These are phyloP conservation scores for Pyrocephalus nanus DNA, from an alignment of 2,797 vertebrate genomes.

Conservation along the genomic window DNA sequence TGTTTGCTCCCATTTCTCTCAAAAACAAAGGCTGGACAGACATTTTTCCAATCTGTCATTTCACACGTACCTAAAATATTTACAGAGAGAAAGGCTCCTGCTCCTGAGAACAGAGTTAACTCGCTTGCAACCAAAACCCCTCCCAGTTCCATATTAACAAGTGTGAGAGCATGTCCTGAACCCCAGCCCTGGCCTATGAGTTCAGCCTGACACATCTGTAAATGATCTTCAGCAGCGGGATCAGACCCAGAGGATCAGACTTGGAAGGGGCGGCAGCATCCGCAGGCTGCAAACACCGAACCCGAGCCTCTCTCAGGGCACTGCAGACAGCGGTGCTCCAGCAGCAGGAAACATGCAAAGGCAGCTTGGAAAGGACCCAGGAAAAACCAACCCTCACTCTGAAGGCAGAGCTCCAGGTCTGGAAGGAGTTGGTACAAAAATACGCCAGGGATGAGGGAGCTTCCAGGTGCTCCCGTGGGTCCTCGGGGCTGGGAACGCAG, in stretches of 20 bases:
- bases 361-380: slow-evolving; percentile 53
- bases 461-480: background rate
- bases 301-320: slow-evolving; percentile 54
- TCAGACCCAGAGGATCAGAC: slow-evolving; percentile 59
- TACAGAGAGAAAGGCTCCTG: slow-evolving; percentile 18
- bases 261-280: slow-evolving; percentile 54
- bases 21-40: slow-evolving; percentile 29
- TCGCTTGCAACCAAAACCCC: slow-evolving; percentile 39
- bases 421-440: background rate
- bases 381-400: slow-evolving; percentile 17
- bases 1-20: slow-evolving; percentile 6
- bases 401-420: background rate
- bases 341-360: slow-evolving; percentile 46
- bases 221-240: slow-evolving; percentile 57
- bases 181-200: slow-evolving; percentile 42
- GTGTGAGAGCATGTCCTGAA: slow-evolving; percentile 53
- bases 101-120: slow-evolving; percentile 31
- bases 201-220: slow-evolving; percentile 70
- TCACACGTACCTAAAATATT: slow-evolving; percentile 23
- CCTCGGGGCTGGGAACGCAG: background rate
- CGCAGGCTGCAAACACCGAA: slow-evolving; percentile 32
- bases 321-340: background rate
- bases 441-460: background rate
- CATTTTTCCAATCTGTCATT: background rate
- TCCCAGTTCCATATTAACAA: slow-evolving; percentile 52